Conservation (phyloP, 2,888 invertebrate species). For the Theristus sp. region DNA sequence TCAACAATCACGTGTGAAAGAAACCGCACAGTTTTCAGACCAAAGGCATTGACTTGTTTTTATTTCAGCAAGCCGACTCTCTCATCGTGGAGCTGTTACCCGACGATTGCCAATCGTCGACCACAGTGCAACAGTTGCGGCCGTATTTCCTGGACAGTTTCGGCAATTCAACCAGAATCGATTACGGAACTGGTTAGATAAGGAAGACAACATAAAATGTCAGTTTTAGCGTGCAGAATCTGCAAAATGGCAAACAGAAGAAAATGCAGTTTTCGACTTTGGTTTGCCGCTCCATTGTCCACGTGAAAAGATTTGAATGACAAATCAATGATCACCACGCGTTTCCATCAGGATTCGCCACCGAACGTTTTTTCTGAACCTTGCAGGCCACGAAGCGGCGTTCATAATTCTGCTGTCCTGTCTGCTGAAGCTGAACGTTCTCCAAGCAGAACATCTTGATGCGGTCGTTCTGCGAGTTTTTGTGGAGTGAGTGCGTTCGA, state of each 20-base stretch:
- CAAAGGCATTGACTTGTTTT: no score
- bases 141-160: conserved; percentile 74
- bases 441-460: conserved; percentile 48
- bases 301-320: no score
- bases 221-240: no score
- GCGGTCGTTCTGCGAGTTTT: conserved; percentile 59
- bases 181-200: conserved; percentile 68
- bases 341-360: background rate
- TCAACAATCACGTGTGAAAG: no score
- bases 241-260: no score
- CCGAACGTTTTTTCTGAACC: background rate
- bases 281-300: no score
- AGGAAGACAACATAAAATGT: no score
- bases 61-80: background rate
- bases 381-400: conserved; percentile 66
- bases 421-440: conserved; percentile 65
- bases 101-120: conserved; percentile 35
- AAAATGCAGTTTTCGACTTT: no score
- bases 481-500: conserved; percentile 39
- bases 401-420: conserved; percentile 87
- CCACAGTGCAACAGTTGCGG: conserved; percentile 58
- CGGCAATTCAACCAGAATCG: conserved; percentile 87
- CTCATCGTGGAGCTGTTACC: background rate
- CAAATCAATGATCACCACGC: no score
- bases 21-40: no score